phyloP scores from a whole-genome alignment of 1,140 invertebrate genomes.

The Schlechtendalia chinensis region DNA sequence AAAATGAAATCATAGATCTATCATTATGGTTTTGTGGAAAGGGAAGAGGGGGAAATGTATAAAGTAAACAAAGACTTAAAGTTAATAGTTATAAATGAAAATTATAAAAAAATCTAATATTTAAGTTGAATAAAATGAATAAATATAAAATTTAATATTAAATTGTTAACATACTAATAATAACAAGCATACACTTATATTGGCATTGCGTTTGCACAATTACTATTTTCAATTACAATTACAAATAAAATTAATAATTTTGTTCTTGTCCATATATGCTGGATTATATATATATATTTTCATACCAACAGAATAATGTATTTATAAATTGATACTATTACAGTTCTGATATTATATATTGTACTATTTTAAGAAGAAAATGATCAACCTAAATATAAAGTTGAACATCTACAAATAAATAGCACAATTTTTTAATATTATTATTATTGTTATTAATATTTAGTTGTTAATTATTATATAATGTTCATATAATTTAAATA shows the following conservation, averaged over 20 bases:
- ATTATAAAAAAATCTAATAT: slow-evolving; percentile 50
- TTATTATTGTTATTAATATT: slow-evolving; percentile 25
- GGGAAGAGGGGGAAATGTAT: slow-evolving; percentile 15
- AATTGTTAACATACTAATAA: slow-evolving; percentile 50
- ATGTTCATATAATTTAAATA: slow-evolving; percentile 45
- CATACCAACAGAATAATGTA: slow-evolving; percentile 4
- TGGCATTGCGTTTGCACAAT: slow-evolving; percentile 22
- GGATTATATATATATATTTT: slow-evolving; percentile 3
- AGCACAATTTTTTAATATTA: slow-evolving; percentile 35
- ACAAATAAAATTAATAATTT: slow-evolving; percentile 40
- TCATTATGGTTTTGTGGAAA: background rate
- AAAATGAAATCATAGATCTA: slow-evolving; percentile 37
- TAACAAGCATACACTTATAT: slow-evolving; percentile 48
- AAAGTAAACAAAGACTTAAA: slow-evolving; percentile 48
- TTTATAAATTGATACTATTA: slow-evolving; percentile 36
- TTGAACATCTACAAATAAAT: slow-evolving; percentile 41
- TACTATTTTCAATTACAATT: slow-evolving; percentile 43
- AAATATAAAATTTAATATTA: slow-evolving; percentile 50
- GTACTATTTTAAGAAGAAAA: slow-evolving; percentile 35
- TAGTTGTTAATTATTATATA: slow-evolving; percentile 46
- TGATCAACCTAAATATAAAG: slow-evolving; percentile 34
- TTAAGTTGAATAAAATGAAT: slow-evolving; percentile 49
- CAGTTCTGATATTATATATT: slow-evolving; percentile 14
- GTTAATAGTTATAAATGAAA: slow-evolving; percentile 50
- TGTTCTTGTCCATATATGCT: slow-evolving; percentile 31